These are phyloP conservation scores for Planiliza haematocheilus DNA, from an alignment of 2,113 vertebrate genomes.

Conservation along the genomic window DNA sequence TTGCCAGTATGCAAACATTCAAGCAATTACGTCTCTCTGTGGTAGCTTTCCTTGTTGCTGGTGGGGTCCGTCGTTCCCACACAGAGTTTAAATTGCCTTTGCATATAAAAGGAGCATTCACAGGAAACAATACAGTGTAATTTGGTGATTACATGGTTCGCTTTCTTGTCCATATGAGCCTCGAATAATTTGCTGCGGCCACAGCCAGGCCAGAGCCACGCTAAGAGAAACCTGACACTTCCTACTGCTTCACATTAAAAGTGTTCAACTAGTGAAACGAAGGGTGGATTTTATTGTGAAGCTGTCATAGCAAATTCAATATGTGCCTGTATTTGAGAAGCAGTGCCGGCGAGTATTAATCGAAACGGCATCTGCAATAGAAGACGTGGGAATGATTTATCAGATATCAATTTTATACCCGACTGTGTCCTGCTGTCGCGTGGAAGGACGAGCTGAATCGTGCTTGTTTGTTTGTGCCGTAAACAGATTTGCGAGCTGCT, in stretches of 20 bases:
- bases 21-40: background rate
- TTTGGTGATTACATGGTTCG: background rate
- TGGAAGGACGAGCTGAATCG: background rate
- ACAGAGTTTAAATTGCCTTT: background rate
- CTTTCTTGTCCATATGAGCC: background rate
- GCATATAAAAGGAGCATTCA: background rate
- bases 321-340: no score
- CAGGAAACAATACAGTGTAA: slow-evolving; percentile 1
- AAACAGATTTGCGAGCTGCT: background rate
- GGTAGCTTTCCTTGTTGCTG: background rate
- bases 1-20: background rate
- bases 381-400: no score
- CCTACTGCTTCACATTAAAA: background rate
- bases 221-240: background rate
- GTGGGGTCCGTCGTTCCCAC: background rate
- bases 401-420: no score
- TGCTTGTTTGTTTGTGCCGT: background rate
- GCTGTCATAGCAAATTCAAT: no score
- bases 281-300: no score
- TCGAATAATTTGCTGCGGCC: background rate
- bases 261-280: background rate
- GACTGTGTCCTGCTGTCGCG: background rate
- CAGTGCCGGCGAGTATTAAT: no score
- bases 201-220: no score
- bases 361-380: no score